These are phyloP conservation scores for Adoxophyes honmai DNA, from an alignment of 1,140 invertebrate species.

Conservation along the genomic window DNA sequence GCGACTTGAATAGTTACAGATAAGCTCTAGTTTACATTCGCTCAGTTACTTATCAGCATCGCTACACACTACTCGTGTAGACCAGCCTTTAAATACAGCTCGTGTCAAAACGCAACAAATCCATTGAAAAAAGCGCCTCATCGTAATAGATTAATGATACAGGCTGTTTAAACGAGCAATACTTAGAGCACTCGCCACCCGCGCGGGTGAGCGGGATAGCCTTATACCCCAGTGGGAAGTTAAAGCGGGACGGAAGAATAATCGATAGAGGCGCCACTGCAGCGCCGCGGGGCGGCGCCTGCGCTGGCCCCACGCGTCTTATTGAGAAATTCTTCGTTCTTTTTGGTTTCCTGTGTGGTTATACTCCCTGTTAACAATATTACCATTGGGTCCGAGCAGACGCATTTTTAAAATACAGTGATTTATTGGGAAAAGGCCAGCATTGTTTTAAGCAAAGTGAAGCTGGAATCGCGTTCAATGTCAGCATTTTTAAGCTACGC, in stretches of 20 bases:
- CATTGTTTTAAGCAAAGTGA: too few relatives aligned
- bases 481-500: too few relatives aligned
- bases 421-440: too few relatives aligned
- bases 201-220: constrained; percentile 45
- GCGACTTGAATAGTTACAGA: too few relatives aligned
- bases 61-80: too few relatives aligned
- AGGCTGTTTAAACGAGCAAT: constrained; percentile 53
- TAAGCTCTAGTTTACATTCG: too few relatives aligned
- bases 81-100: too few relatives aligned
- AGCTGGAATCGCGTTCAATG: too few relatives aligned
- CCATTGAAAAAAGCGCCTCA: constrained; percentile 6
- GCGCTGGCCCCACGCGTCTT: constrained; percentile 67
- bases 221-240: constrained; percentile 29
- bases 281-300: constrained; percentile 64
- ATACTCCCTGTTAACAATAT: constrained; percentile 73
- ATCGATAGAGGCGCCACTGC: constrained; percentile 64
- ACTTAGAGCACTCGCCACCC: constrained; percentile 43
- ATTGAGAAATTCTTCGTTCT: constrained; percentile 75
- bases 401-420: constrained; percentile 42
- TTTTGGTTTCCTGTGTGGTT: constrained; percentile 68
- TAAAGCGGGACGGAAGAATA: constrained; percentile 46
- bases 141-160: constrained; percentile 74
- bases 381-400: constrained; percentile 63
- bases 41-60: too few relatives aligned
- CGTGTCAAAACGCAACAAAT: too few relatives aligned